phyloP scores from a whole-genome alignment of 35 echinoderm and acorn worm genomes.

The Amphiura filiformis region DNA sequence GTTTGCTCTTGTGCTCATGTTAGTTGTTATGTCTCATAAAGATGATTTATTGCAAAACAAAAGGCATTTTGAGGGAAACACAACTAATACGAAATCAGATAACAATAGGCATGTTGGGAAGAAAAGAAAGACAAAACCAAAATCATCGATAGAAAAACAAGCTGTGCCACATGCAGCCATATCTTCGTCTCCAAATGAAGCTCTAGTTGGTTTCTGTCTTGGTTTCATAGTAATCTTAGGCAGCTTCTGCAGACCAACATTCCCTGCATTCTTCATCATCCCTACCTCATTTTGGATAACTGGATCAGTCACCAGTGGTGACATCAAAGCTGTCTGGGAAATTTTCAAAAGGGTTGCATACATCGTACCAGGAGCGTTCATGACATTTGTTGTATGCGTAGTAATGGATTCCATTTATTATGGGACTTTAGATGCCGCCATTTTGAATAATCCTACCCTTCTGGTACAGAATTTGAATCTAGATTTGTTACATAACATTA shows the following conservation, averaged over 20 bases:
- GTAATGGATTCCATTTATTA: conserved; percentile 72
- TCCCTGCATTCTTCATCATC: conserved; percentile 57
- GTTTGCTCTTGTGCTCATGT: conserved; percentile 58
- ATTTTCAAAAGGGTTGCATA: conserved; percentile 32
- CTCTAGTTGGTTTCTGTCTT: conserved; percentile 49
- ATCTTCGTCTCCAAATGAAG: background rate
- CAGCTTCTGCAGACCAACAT: conserved; percentile 69
- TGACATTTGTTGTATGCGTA: conserved; percentile 36
- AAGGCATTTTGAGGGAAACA: background rate
- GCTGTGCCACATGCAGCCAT: background rate
- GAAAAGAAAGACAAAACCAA: conserved; percentile 14
- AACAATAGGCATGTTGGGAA: background rate
- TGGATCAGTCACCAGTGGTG: conserved; percentile 29
- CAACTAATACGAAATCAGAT: too few species aligned
- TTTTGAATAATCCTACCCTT: conserved; percentile 42
- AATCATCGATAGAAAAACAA: background rate
- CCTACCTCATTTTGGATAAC: conserved; percentile 81
- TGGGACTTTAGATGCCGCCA: conserved; percentile 53
- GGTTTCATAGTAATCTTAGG: conserved; percentile 66
- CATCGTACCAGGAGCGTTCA: conserved; percentile 58
- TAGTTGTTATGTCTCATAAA: conserved; percentile 64
- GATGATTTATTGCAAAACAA: conserved; percentile 30
- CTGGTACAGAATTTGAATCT: conserved; percentile 53
- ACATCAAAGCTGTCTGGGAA: conserved; percentile 18
- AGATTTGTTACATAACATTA: conserved; percentile 59